Percentiles rank a stretch among this genome's conserved stretches.
These are phyloP conservation scores for human (Homo sapiens) DNA, from an alignment of 2,113 vertebrate species.

Conservation along the genomic window DNA sequence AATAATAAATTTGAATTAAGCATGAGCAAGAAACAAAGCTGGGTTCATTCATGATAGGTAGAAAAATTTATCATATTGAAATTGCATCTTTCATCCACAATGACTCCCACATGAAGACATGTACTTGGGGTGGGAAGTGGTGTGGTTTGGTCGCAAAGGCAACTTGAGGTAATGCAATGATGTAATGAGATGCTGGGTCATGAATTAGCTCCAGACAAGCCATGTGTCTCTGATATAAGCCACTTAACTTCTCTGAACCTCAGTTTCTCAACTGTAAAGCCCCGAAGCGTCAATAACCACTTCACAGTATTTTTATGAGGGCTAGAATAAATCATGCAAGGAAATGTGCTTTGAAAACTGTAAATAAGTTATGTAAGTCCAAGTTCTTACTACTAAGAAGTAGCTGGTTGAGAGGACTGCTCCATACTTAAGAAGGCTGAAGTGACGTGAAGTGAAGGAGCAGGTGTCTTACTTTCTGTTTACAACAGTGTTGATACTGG, in stretches of 20 bases:
- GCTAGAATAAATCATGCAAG: neutral
- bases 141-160: neutral
- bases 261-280: neutral
- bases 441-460: no score
- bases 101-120: neutral
- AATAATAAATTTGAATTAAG: neutral
- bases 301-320: conserved; percentile 15
- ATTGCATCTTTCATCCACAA: neutral
- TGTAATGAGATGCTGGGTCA: neutral
- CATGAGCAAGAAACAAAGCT: neutral
- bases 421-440: neutral
- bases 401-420: neutral
- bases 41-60: neutral
- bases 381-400: neutral
- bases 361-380: conserved; percentile 25
- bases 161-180: neutral
- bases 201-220: neutral
- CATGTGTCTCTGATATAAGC: neutral
- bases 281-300: neutral
- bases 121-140: neutral
- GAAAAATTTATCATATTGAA: neutral
- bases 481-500: neutral
- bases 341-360: conserved; percentile 49
- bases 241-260: conserved; percentile 10
- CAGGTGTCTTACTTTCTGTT: neutral